phyloP scores from a whole-genome alignment of 2,797 vertebrate genomes.

The Gallirallus australis region DNA sequence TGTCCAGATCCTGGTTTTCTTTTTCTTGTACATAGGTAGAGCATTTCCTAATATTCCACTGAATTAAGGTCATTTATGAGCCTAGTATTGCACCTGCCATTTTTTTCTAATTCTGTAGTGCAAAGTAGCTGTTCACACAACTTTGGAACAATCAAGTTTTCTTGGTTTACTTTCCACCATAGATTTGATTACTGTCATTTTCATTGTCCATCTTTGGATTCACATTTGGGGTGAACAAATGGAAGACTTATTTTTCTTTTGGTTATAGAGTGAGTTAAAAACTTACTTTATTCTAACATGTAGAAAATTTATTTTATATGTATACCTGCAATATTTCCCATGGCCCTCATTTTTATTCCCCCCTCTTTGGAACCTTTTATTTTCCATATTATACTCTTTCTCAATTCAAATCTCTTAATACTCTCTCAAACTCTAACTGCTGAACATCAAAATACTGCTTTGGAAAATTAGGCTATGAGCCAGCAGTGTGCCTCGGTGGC shows the following conservation, averaged over 20 bases:
- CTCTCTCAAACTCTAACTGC: background rate
- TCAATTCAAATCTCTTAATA: background rate
- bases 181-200: background rate
- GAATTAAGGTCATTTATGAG: background rate
- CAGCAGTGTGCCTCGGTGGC: too few species aligned
- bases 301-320: background rate
- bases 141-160: background rate
- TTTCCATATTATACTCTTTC: background rate
- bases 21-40: background rate
- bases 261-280: background rate
- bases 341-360: rapidly evolving
- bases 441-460: background rate
- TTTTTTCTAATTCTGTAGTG: background rate
- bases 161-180: background rate
- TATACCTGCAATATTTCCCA: background rate
- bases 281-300: background rate
- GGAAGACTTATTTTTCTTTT: background rate
- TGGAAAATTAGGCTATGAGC: background rate
- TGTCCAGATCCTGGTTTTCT: background rate
- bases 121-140: background rate
- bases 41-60: background rate
- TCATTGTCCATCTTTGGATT: background rate
- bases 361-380: background rate
- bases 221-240: background rate
- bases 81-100: background rate